Percentiles rank a stretch among this genome's conserved stretches.
These are phyloP conservation scores for Gambelia wislizenii DNA, from an alignment of 2,797 vertebrate genomes.

Conservation along the genomic window DNA sequence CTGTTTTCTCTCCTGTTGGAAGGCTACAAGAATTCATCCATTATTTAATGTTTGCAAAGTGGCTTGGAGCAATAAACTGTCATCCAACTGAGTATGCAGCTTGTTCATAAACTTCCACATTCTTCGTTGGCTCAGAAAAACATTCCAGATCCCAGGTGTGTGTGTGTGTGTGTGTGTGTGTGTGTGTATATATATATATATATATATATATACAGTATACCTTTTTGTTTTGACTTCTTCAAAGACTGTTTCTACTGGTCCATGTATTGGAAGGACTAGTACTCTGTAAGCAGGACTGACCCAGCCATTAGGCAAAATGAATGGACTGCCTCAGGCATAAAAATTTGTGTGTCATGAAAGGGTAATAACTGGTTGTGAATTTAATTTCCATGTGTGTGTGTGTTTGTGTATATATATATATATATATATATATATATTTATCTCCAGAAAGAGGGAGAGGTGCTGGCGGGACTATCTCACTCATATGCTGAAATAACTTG, in stretches of 20 bases:
- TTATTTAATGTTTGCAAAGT: slow-evolving; percentile 31
- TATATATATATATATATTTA: too few relatives aligned
- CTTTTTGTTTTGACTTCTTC: not conserved
- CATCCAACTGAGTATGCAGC: slow-evolving; percentile 16
- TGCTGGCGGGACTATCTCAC: too few relatives aligned
- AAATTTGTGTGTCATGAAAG: not conserved
- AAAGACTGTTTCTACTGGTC: not conserved
- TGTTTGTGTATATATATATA: too few relatives aligned
- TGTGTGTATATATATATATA: too few relatives aligned
- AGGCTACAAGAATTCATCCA: slow-evolving; percentile 1
- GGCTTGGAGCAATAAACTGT: slow-evolving; percentile 29
- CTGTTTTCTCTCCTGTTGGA: not conserved
- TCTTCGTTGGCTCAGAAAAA: slow-evolving; percentile 41
- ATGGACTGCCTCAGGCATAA: not conserved
- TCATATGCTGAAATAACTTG: too few relatives aligned
- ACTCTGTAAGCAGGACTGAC: not conserved
- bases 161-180: not conserved
- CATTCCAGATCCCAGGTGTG: slow-evolving; percentile 11
- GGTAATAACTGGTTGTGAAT: not conserved
- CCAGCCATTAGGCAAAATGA: not conserved
- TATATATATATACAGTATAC: not conserved
- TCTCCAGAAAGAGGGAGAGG: too few relatives aligned
- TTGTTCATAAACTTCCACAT: slow-evolving; percentile 11
- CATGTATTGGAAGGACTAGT: not conserved
- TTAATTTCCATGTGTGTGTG: too few relatives aligned